These are phyloP conservation scores for Sebastes diaconus DNA, from an alignment of 2,797 vertebrate species.

Conservation along the genomic window DNA sequence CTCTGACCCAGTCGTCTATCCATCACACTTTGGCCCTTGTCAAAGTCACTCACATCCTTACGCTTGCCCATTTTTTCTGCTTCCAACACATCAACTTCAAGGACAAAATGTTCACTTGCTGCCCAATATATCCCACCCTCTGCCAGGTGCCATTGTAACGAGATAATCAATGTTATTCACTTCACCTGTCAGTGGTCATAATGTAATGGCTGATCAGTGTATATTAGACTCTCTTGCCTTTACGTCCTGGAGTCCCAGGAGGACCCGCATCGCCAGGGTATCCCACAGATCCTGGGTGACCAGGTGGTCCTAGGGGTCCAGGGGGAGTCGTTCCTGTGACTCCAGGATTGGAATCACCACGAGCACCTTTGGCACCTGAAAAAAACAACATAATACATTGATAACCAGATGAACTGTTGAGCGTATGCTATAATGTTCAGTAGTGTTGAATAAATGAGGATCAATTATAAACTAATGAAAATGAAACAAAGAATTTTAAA, in stretches of 20 bases:
- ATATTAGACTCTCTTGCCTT: constrained; percentile 46
- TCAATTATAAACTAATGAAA: not conserved
- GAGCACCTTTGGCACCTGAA: constrained; percentile 60
- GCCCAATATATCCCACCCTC: too few species aligned
- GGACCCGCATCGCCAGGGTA: constrained; percentile 44
- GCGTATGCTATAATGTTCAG: not conserved
- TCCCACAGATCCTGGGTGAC: constrained; percentile 40
- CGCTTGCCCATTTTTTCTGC: too few species aligned
- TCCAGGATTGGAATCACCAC: constrained; percentile 10
- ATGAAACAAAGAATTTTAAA: not conserved
- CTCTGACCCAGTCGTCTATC: too few species aligned
- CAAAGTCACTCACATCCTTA: too few species aligned
- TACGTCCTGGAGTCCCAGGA: constrained; percentile 60
- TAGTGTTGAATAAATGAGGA: not conserved
- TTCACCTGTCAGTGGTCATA: too few species aligned
- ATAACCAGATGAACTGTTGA: not conserved
- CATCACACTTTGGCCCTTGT: too few species aligned
- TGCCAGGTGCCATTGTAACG: too few species aligned
- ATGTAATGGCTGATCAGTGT: too few species aligned
- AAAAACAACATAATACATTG: not conserved
- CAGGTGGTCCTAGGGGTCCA: constrained; percentile 41
- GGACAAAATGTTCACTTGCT: too few species aligned
- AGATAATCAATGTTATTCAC: too few species aligned
- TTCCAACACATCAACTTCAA: too few species aligned
- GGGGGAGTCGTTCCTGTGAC: fast-evolving